Percentiles rank a stretch among this genome's conserved stretches.
Conservation (phyloP, 2,113 vertebrate genomes). For the Oryzias celebensis region DNA sequence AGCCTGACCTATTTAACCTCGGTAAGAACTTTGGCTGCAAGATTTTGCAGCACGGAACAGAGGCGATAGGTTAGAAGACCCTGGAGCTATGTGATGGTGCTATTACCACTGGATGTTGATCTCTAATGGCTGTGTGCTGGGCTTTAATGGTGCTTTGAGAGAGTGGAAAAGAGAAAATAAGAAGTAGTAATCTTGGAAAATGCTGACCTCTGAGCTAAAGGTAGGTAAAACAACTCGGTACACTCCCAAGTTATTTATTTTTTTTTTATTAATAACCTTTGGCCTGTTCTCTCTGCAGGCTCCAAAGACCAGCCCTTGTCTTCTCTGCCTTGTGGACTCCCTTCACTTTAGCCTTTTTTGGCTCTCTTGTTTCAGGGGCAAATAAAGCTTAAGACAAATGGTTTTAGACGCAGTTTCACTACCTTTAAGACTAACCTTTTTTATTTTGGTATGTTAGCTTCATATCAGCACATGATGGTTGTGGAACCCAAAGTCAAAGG, state of each 20-base stretch:
- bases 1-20: conserved; percentile 54
- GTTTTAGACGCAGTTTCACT: neutral
- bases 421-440: neutral
- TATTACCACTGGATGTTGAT: conserved; percentile 67
- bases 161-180: conserved; percentile 61
- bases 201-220: conserved; percentile 72
- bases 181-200: conserved; percentile 72
- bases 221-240: conserved; percentile 57
- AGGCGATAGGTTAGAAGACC: conserved; percentile 55
- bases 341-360: conserved; percentile 4
- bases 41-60: conserved; percentile 31
- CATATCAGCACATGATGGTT: too few relatives aligned
- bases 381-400: conserved; percentile 23
- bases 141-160: conserved; percentile 64
- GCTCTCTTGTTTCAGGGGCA: conserved; percentile 27
- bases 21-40: conserved; percentile 41
- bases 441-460: too few relatives aligned
- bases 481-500: too few relatives aligned
- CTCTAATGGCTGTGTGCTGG: conserved; percentile 66
- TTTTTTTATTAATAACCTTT: conserved; percentile 51
- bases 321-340: conserved; percentile 29
- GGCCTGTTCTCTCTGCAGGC: conserved; percentile 39
- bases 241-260: conserved; percentile 27
- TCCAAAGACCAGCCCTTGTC: conserved; percentile 30
- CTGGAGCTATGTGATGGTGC: conserved; percentile 57